Conservation (phyloP, 2,113 vertebrate species). For the Brevimyrus niger region DNA sequence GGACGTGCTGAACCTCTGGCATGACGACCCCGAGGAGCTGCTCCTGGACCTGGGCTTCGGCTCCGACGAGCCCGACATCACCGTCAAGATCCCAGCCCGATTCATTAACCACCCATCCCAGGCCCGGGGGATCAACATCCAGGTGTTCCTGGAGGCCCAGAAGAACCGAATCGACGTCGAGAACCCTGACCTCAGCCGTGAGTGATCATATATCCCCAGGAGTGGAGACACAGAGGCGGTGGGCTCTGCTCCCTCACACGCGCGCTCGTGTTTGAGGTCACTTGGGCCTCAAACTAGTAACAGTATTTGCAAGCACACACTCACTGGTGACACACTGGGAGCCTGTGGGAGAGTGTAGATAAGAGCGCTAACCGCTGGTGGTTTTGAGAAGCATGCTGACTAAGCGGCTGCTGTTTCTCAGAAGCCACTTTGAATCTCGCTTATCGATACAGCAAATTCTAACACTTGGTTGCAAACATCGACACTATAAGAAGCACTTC, state of each 20-base stretch:
- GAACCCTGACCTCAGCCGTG: constrained; percentile 70
- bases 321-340: not conserved
- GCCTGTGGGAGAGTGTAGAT: not conserved
- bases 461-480: not conserved
- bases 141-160: constrained; percentile 77
- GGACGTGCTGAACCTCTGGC: constrained; percentile 68
- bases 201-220: constrained; percentile 34
- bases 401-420: not conserved
- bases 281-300: too few relatives aligned
- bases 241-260: not conserved
- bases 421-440: not conserved
- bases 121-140: constrained; percentile 72
- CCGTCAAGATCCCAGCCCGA: constrained; percentile 71
- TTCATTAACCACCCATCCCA: constrained; percentile 72
- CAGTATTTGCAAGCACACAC: not conserved
- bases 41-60: constrained; percentile 88
- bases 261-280: not conserved
- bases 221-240: not conserved
- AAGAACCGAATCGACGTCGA: constrained; percentile 69
- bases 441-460: not conserved
- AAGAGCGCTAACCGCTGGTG: not conserved
- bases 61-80: constrained; percentile 73
- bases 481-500: not conserved
- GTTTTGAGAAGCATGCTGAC: not conserved
- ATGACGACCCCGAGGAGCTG: constrained; percentile 79